These are phyloP conservation scores for Trilocha varians DNA, from an alignment of 2,888 invertebrate species.

Conservation along the genomic window DNA sequence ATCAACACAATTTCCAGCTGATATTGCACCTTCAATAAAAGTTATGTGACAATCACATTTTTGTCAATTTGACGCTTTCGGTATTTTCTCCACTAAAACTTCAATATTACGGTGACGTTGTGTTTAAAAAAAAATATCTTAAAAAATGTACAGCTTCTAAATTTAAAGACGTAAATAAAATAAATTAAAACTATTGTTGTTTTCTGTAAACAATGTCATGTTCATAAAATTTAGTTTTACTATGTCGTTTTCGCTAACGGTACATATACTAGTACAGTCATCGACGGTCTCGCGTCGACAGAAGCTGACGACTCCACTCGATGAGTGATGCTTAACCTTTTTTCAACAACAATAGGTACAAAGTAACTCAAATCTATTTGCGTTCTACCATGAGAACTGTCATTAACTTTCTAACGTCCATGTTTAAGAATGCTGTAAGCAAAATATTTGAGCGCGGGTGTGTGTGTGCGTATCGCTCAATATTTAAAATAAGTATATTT, in stretches of 20 bases:
- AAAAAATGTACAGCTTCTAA: too few species aligned
- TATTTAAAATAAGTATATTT: conserved; percentile 1
- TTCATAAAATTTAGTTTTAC: neutral
- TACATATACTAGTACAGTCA: conserved; percentile 10
- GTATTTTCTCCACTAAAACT: too few species aligned
- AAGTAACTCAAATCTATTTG: conserved; percentile 20
- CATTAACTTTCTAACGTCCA: conserved; percentile 5
- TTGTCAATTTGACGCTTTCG: too few species aligned
- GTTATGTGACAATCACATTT: too few species aligned
- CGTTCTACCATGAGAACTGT: conserved; percentile 18
- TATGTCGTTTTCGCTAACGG: neutral
- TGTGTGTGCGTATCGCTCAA: neutral
- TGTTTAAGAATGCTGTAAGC: too few species aligned
- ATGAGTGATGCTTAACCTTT: conserved; percentile 26
- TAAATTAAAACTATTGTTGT: too few species aligned
- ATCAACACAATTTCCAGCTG: too few species aligned
- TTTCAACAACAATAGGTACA: conserved; percentile 16
- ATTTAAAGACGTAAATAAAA: too few species aligned
- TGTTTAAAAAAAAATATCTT: too few species aligned
- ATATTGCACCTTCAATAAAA: too few species aligned
- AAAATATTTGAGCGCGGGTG: conserved; percentile 14
- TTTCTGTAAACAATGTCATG: too few species aligned
- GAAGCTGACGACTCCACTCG: conserved; percentile 17
- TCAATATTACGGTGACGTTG: too few species aligned
- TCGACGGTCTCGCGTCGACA: conserved; percentile 11